phyloP scores from a whole-genome alignment of 1,140 invertebrate genomes.

The Polyergus mexicanus region DNA sequence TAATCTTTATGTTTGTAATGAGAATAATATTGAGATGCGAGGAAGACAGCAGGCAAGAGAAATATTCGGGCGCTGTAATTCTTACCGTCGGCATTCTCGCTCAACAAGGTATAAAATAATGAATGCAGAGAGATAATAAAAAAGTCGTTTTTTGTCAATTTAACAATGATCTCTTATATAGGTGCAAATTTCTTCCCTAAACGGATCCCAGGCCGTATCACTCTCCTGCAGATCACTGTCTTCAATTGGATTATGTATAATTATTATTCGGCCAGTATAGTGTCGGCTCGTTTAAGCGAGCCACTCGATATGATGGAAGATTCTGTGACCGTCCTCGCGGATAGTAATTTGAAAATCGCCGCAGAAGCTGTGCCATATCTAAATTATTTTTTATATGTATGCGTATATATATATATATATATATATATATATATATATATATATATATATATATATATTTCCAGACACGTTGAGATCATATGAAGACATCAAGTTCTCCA shows the following conservation, averaged over 20 bases:
- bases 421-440: too few species aligned
- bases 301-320: constrained; percentile 82
- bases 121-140: not conserved
- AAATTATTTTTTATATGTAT: constrained; percentile 80
- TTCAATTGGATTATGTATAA: constrained; percentile 81
- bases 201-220: constrained; percentile 72
- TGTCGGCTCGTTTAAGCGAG: constrained; percentile 80
- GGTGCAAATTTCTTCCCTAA: constrained; percentile 72
- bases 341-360: constrained; percentile 76
- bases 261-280: constrained; percentile 82
- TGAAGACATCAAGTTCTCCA: not conserved
- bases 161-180: not conserved
- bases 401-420: not conserved
- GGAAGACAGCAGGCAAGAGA: constrained; percentile 44
- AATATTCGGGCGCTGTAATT: constrained; percentile 65
- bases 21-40: constrained; percentile 71
- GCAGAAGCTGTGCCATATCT: constrained; percentile 79
- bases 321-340: constrained; percentile 78
- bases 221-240: constrained; percentile 74
- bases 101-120: constrained; percentile 74
- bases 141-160: not conserved
- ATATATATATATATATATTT: not conserved
- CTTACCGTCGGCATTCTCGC: constrained; percentile 72
- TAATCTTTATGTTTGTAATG: constrained; percentile 67
- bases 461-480: not conserved